Conservation (phyloP, 2,888 invertebrate genomes). For the Cactoblastis cactorum region DNA sequence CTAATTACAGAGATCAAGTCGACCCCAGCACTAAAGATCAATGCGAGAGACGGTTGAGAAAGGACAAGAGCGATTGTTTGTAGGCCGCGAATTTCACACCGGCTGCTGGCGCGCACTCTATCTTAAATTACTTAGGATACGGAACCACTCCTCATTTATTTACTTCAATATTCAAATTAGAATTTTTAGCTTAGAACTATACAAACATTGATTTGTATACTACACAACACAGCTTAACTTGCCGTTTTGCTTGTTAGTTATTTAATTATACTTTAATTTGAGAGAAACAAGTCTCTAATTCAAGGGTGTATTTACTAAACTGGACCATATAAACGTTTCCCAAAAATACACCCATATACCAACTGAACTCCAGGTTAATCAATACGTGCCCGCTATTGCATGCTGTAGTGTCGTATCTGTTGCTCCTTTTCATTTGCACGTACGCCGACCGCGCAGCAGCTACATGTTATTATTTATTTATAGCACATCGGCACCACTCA, state of each 20-base stretch:
- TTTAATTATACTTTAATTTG: too few relatives aligned
- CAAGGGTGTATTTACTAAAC: too few relatives aligned
- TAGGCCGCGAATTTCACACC: constrained; percentile 31
- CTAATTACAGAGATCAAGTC: neutral
- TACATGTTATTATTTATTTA: constrained; percentile 60
- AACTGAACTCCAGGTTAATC: too few relatives aligned
- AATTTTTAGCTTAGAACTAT: too few relatives aligned
- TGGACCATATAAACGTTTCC: too few relatives aligned
- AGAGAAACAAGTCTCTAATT: too few relatives aligned
- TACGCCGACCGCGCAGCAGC: constrained; percentile 25
- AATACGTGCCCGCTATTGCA: too few relatives aligned
- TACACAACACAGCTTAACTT: too few relatives aligned
- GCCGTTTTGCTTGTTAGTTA: too few relatives aligned
- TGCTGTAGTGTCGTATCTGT: neutral
- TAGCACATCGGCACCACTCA: constrained; percentile 54
- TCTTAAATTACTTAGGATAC: neutral
- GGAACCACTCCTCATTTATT: neutral
- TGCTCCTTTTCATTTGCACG: neutral
- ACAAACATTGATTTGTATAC: too few relatives aligned
- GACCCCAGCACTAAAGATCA: neutral
- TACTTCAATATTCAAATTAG: neutral
- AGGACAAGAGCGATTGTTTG: constrained; percentile 50
- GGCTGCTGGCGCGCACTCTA: constrained; percentile 33
- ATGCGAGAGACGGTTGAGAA: constrained; percentile 15
- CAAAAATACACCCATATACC: too few relatives aligned